Percentiles rank a stretch among this genome's conserved stretches.
Conservation (phyloP, 2,797 vertebrate genomes). For the Macrochelys suwanniensis region DNA sequence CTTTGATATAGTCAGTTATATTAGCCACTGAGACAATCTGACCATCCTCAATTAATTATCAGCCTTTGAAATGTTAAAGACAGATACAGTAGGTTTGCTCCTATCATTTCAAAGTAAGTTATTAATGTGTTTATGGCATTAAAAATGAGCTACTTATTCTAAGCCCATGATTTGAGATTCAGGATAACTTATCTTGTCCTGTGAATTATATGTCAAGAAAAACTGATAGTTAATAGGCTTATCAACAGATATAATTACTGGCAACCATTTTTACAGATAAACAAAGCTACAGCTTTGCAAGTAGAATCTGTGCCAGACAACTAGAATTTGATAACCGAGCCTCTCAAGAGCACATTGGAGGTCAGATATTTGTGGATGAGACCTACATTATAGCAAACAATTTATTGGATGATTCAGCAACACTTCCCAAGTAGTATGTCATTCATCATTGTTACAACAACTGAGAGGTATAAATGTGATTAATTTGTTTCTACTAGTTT, state of each 20-base stretch:
- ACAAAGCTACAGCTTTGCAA: conserved; percentile 53
- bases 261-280: conserved; percentile 36
- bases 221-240: conserved; percentile 8
- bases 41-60: conserved; percentile 15
- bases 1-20: neutral
- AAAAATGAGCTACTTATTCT: conserved; percentile 14
- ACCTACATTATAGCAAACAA: conserved; percentile 68
- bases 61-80: neutral
- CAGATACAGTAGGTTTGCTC: neutral
- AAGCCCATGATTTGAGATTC: conserved; percentile 6
- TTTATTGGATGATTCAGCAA: conserved; percentile 76
- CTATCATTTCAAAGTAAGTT: conserved; percentile 39
- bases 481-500: conserved; percentile 75
- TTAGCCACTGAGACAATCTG: conserved; percentile 15
- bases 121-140: conserved; percentile 18
- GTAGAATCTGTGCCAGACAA: conserved; percentile 65
- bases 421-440: conserved; percentile 38
- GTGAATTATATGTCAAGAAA: neutral
- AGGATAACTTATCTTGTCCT: neutral
- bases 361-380: conserved; percentile 72
- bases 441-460: conserved; percentile 78
- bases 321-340: conserved; percentile 73
- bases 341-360: conserved; percentile 75
- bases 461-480: conserved; percentile 76
- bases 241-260: conserved; percentile 43